Evolutionary conservation across 2,113 vertebrate genomes (phyloP).

Genomic region (Scophthalmus maximus): DNA sequence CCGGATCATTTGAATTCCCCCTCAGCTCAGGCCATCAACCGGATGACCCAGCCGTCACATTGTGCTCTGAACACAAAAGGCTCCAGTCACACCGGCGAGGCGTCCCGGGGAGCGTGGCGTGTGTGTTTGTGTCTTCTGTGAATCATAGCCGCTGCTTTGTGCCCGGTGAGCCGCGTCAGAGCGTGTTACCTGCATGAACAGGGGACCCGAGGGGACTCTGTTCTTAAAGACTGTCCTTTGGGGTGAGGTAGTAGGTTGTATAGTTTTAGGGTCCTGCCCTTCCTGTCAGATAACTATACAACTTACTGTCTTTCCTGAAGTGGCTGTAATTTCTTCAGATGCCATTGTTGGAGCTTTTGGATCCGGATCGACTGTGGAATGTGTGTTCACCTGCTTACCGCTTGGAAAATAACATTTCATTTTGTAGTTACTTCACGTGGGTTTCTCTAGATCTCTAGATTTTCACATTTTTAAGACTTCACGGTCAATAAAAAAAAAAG

Average conservation of each 20-base stretch:
- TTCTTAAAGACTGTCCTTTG: constrained; percentile 90
- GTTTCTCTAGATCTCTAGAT: neutral
- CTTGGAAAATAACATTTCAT: constrained; percentile 1
- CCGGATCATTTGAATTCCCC: constrained; percentile 63
- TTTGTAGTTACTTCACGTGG: neutral
- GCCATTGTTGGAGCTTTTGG: constrained; percentile 26
- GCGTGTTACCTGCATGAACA: constrained; percentile 44
- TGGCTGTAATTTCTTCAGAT: constrained; percentile 89
- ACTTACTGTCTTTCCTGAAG: constrained; percentile 99
- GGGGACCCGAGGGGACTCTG: constrained; percentile 23
- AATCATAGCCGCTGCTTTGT: constrained; percentile 66
- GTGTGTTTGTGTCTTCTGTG: constrained; percentile 60
- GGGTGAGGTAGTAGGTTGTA: constrained; percentile 99
- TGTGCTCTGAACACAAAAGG: constrained; percentile 44
- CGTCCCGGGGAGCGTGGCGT: constrained; percentile 48
- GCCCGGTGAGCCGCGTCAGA: constrained; percentile 55
- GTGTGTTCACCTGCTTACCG: neutral
- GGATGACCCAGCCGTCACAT: constrained; percentile 52
- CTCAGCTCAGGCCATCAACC: constrained; percentile 52
- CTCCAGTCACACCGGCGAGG: constrained; percentile 19
- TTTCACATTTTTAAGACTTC: neutral
- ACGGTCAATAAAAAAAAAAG: neutral
- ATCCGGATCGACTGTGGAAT: constrained; percentile 36
- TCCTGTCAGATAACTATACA: constrained; percentile 99
- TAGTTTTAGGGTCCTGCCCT: constrained; percentile 98